Evolutionary conservation across 1,140 invertebrate species (phyloP).

Genomic region (Drosophila mauritiana): DNA sequence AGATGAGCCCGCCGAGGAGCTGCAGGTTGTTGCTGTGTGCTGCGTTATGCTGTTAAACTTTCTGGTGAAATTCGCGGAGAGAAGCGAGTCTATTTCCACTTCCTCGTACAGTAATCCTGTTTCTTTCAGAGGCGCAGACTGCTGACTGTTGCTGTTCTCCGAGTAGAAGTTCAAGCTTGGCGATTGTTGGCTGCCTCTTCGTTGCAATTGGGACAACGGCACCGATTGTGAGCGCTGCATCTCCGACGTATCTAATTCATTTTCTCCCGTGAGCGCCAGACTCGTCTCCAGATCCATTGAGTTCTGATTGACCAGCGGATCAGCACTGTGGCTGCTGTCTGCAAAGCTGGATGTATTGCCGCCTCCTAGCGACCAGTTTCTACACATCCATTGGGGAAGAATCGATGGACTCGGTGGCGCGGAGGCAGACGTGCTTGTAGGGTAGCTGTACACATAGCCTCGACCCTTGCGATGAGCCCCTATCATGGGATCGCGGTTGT

Average conservation of each 20-base stretch:
- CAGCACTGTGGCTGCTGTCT: constrained; percentile 50
- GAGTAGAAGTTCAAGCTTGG: constrained; percentile 69
- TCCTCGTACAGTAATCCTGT: constrained; percentile 62
- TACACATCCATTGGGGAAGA: constrained; percentile 64
- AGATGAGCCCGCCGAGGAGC: constrained; percentile 76
- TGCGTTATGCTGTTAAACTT: constrained; percentile 69
- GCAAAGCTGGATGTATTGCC: constrained; percentile 41
- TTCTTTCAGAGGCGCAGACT: constrained; percentile 53
- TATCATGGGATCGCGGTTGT: constrained; percentile 77
- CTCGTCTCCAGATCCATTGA: constrained; percentile 78
- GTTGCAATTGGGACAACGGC: constrained; percentile 74
- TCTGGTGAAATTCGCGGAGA: constrained; percentile 68
- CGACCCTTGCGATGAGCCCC: constrained; percentile 68
- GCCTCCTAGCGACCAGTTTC: constrained; percentile 54
- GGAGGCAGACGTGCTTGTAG: constrained; percentile 74
- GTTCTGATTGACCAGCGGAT: constrained; percentile 67
- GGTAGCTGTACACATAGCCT: constrained; percentile 64
- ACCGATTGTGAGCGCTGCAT: constrained; percentile 83
- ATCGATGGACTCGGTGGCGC: constrained; percentile 82
- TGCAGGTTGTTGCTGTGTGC: constrained; percentile 70
- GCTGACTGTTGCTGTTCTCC: constrained; percentile 80
- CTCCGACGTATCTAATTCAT: constrained; percentile 63
- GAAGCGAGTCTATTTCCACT: constrained; percentile 68
- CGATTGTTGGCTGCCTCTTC: constrained; percentile 62
- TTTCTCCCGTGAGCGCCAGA: constrained; percentile 53